Evolutionary conservation across 2,797 vertebrate genomes (phyloP), one percentile per base, ranked within the genome.

Genomic region (Sebastes taczanowskii): DNA sequence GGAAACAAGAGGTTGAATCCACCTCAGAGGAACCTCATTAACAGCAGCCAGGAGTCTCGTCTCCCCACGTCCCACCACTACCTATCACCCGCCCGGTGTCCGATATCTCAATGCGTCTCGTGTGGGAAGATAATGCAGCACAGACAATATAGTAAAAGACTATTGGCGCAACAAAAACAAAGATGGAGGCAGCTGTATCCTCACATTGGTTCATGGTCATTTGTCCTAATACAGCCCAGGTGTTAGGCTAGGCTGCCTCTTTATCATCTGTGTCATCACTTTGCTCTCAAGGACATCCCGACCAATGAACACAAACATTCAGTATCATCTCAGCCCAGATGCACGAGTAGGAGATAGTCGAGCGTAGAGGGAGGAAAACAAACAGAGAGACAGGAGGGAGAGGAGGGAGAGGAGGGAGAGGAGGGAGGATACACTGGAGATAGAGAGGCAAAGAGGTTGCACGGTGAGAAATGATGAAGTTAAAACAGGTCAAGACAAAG

Each of bases 11-110:
- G 73, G 86, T 85, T 42, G 71, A 74, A 68, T 86, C 81, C 56
- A 83, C 69, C 84, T 88, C 81, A 65, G 76, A 85, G 84, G 83
- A 86, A 86, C 64, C 83, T 88, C 87, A 88, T 84, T 88, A 86
- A 85, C 84, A 78, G 77, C 85, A 64, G 85, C 78, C 83, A 82
- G 78, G 77, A 78, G 88, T 62, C 80, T 76, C 27, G 53, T 83
- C 78, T 85, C 61, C 73, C 76, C 27, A 56, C n/a, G 6, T 79
- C 81, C 62, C 77, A 59, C 32, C 61, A 18, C 72, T 83, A 85
- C 88, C 74, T 74, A 83, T 90, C 88, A 78, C 70, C 70, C 32
- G 59, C 84, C 73, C 53, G 61, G 85, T 25, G 65, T 88, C 71
- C 74, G 58, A 18, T 65, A 74, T 80, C 78, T 82, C 83, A 65